Percentiles rank a stretch among this genome's conserved stretches.
phyloP scores from a whole-genome alignment of 2,113 vertebrate genomes.

The Menidia beryllina region DNA sequence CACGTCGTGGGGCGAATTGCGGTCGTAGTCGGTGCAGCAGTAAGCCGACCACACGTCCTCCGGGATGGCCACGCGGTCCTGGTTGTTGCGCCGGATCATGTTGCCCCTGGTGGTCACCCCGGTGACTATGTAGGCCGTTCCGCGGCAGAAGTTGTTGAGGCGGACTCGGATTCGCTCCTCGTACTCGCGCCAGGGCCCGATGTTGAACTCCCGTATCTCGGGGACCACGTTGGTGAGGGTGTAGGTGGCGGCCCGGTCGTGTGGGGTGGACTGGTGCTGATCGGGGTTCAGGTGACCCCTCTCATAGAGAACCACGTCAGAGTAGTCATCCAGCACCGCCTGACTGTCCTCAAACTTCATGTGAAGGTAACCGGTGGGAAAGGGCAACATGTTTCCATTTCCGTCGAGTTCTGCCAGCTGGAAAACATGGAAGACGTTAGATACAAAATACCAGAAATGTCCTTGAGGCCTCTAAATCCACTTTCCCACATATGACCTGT shows the following conservation, averaged over 20 bases:
- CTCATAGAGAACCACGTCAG: conserved; percentile 79
- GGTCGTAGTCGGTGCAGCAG: conserved; percentile 80
- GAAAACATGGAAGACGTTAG: neutral
- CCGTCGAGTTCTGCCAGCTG: conserved; percentile 76
- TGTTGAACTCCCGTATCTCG: conserved; percentile 79
- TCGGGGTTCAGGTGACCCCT: conserved; percentile 79
- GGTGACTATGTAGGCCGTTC: conserved; percentile 73
- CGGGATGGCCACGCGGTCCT: conserved; percentile 75
- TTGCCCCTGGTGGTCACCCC: conserved; percentile 79
- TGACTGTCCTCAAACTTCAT: conserved; percentile 83
- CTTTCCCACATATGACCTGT: neutral
- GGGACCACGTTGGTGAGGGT: conserved; percentile 80
- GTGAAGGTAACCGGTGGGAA: conserved; percentile 78
- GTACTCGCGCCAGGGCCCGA: conserved; percentile 79
- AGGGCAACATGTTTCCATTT: conserved; percentile 76
- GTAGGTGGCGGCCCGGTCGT: conserved; percentile 80
- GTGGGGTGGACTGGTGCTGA: conserved; percentile 78
- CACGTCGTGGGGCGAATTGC: conserved; percentile 70
- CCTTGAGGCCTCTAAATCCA: neutral
- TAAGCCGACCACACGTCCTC: conserved; percentile 80
- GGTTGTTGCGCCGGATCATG: conserved; percentile 78
- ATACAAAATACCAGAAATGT: neutral
- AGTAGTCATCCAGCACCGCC: conserved; percentile 78
- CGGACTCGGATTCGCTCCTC: conserved; percentile 74
- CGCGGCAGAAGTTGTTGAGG: conserved; percentile 81